Conservation (phyloP, 2,888 invertebrate genomes). For the Drosophila peninsularis region DNA sequence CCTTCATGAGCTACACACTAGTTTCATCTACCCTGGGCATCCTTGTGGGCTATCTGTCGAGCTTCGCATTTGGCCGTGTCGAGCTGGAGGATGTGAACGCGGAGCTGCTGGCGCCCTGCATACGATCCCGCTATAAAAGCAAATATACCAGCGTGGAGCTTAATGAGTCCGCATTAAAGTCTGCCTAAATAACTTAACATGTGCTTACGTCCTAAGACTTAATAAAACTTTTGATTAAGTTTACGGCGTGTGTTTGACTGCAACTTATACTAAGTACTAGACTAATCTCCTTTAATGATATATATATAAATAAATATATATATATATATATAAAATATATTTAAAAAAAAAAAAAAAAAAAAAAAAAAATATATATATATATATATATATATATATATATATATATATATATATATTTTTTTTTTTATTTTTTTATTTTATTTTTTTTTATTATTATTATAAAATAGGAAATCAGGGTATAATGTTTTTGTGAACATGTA, state of each 20-base stretch:
- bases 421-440: too few species aligned
- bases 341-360: too few species aligned
- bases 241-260: slow-evolving; percentile 26
- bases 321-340: too few species aligned
- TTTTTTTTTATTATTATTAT: too few species aligned
- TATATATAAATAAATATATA: not conserved
- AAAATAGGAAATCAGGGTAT: too few species aligned
- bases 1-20: slow-evolving; percentile 89
- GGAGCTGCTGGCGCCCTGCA: slow-evolving; percentile 87
- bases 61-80: slow-evolving; percentile 86
- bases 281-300: slow-evolving; percentile 8
- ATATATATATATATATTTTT: too few species aligned
- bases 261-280: not conserved
- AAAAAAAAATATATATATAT: too few species aligned
- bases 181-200: slow-evolving; percentile 32
- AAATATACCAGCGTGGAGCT: slow-evolving; percentile 75
- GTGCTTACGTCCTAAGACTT: slow-evolving; percentile 20
- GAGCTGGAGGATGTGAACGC: slow-evolving; percentile 86
- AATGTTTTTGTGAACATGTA: too few species aligned
- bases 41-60: slow-evolving; percentile 86
- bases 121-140: slow-evolving; percentile 85
- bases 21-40: slow-evolving; percentile 87
- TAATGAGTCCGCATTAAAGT: slow-evolving; percentile 57
- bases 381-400: too few species aligned
- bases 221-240: slow-evolving; percentile 49